phyloP scores from a whole-genome alignment of 2,797 vertebrate species.

The Melanotaenia trifasciata region DNA sequence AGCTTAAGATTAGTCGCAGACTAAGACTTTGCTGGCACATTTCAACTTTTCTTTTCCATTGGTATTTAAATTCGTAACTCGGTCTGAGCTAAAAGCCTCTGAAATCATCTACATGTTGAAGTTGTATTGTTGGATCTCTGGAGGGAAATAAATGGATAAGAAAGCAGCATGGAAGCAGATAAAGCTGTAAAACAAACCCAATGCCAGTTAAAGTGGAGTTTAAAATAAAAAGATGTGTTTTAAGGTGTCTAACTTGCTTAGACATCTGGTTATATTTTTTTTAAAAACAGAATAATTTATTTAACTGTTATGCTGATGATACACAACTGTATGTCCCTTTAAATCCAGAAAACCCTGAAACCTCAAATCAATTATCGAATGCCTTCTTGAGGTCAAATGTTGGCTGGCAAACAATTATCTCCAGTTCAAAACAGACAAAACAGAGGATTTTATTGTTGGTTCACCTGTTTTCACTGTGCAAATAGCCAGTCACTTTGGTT shows the following conservation, averaged over 20 bases:
- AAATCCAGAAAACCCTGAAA: no score
- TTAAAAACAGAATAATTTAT: no score
- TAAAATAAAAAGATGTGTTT: constrained; percentile 31
- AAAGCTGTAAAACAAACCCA: constrained; percentile 41
- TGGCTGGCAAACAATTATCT: no score
- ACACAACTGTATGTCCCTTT: no score
- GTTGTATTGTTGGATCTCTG: constrained; percentile 42
- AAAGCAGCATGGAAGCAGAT: constrained; percentile 50
- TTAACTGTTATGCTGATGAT: no score
- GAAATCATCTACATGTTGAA: constrained; percentile 55
- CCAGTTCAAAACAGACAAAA: no score
- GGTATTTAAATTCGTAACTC: constrained; percentile 59
- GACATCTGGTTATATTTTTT: no score
- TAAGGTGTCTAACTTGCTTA: not conserved
- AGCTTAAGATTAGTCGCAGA: constrained; percentile 57
- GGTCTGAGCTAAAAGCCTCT: constrained; percentile 47
- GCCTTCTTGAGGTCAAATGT: no score
- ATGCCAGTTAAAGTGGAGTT: constrained; percentile 24
- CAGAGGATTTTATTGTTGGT: no score
- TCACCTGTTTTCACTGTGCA: no score
- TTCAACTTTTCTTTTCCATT: constrained; percentile 41
- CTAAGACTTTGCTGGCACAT: constrained; percentile 55
- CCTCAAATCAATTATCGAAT: no score
- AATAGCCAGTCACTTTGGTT: no score
- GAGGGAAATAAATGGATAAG: constrained; percentile 47